Percentiles rank a stretch among this genome's conserved stretches.
Evolutionary conservation across 2,888 invertebrate genomes (phyloP).

Genomic region (Pseudococcus longispinus): DNA sequence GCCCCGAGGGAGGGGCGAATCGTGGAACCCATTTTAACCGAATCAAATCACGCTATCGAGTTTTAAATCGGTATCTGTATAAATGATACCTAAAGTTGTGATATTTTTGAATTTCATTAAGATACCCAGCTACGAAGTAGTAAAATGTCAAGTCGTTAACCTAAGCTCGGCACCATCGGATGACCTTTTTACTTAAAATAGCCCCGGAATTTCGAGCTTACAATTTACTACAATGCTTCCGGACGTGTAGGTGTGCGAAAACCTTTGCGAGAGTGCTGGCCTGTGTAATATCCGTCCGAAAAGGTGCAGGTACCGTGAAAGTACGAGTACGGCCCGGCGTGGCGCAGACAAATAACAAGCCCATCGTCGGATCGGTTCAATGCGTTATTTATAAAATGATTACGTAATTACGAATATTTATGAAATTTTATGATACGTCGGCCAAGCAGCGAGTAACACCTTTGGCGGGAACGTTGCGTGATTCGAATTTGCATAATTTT

Average conservation of each 20-base stretch:
- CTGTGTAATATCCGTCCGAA: conserved; percentile 3
- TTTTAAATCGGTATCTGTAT: not conserved
- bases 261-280: conserved; percentile 11
- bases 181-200: conserved; percentile 25
- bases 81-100: conserved; percentile 15
- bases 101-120: conserved; percentile 25
- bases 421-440: not conserved
- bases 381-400: conserved; percentile 9
- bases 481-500: not conserved
- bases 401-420: conserved; percentile 22
- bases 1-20: not conserved
- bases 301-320: not conserved
- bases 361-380: not conserved
- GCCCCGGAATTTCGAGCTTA: not conserved
- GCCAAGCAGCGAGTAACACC: not conserved
- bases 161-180: not conserved
- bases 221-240: not conserved
- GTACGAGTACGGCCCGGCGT: not conserved
- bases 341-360: not conserved
- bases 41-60: not conserved
- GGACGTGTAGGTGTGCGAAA: not conserved
- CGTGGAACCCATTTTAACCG: not conserved
- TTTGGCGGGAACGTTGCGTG: not conserved
- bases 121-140: not conserved
- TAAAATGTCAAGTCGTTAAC: conserved; percentile 33